Evolutionary conservation across 2,113 vertebrate species (phyloP).

Genomic region (Myodes glareolus): DNA sequence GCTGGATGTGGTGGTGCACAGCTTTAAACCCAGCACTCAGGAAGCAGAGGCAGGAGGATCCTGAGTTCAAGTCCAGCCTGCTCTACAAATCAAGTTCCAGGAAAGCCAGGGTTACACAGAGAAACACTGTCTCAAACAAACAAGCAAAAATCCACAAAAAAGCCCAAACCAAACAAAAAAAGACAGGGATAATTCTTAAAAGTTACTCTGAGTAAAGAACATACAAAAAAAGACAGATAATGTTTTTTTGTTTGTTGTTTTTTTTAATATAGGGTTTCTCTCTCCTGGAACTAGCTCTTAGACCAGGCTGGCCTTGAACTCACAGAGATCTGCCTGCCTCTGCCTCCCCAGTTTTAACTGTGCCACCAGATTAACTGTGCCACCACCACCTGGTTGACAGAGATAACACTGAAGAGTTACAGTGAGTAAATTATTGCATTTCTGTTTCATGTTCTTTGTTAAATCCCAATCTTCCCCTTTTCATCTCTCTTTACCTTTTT

Average conservation of each 20-base stretch:
- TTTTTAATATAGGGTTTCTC: too few relatives aligned
- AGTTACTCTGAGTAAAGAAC: background rate
- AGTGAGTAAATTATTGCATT: slow-evolving; percentile 30
- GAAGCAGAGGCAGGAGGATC: background rate
- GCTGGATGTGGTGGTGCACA: background rate
- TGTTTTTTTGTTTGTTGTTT: too few relatives aligned
- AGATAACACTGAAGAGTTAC: background rate
- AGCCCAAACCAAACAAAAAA: background rate
- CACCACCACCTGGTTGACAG: too few relatives aligned
- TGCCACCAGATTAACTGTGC: too few relatives aligned
- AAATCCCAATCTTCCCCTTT: background rate
- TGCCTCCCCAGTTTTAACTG: too few relatives aligned
- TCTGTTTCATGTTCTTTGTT: slow-evolving; percentile 21
- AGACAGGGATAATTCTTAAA: background rate
- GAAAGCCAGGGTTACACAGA: background rate
- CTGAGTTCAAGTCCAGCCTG: background rate
- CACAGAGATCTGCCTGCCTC: too few relatives aligned
- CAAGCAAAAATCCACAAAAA: too few relatives aligned
- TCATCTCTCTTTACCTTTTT: background rate
- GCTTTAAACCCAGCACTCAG: background rate
- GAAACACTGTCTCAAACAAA: background rate
- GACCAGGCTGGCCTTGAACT: too few relatives aligned
- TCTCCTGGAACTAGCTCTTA: too few relatives aligned
- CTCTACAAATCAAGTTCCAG: background rate
- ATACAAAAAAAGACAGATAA: too few relatives aligned